Evolutionary conservation across 2,113 vertebrate species (phyloP).

Genomic region (Daboia siamensis): DNA sequence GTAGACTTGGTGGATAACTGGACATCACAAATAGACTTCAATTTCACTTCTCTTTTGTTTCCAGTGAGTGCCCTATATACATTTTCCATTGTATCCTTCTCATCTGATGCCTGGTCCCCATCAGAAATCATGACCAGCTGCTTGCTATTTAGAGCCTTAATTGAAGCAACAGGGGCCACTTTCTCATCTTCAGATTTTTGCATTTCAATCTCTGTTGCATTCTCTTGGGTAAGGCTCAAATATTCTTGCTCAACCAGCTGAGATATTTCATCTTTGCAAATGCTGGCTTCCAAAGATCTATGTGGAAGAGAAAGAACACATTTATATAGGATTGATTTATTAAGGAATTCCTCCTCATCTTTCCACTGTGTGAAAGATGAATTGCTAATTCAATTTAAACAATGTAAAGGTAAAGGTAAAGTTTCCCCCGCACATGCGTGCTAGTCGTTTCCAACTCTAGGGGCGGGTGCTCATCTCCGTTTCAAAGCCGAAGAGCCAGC

Average conservation of each 20-base stretch:
- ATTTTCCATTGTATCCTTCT: slow-evolving; percentile 35
- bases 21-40: slow-evolving; percentile 36
- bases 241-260: slow-evolving; percentile 62
- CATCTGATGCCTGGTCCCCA: slow-evolving; percentile 40
- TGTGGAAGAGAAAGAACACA: background rate
- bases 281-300: slow-evolving; percentile 40
- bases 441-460: too few relatives aligned
- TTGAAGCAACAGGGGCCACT: background rate
- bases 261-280: slow-evolving; percentile 54
- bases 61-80: slow-evolving; percentile 35
- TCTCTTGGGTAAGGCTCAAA: slow-evolving; percentile 58
- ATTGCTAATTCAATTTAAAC: background rate
- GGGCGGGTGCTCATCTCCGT: too few relatives aligned
- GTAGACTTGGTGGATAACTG: slow-evolving; percentile 43
- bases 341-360: background rate
- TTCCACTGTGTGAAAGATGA: background rate
- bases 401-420: too few relatives aligned
- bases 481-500: too few relatives aligned
- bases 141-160: slow-evolving; percentile 2
- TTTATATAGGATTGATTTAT: background rate
- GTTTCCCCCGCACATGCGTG: too few relatives aligned
- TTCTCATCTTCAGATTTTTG: background rate
- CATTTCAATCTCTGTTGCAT: slow-evolving; percentile 9
- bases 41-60: slow-evolving; percentile 42
- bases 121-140: background rate